Evolutionary conservation across 2,888 invertebrate genomes (phyloP).

Genomic region (Odontocolon sp.): DNA sequence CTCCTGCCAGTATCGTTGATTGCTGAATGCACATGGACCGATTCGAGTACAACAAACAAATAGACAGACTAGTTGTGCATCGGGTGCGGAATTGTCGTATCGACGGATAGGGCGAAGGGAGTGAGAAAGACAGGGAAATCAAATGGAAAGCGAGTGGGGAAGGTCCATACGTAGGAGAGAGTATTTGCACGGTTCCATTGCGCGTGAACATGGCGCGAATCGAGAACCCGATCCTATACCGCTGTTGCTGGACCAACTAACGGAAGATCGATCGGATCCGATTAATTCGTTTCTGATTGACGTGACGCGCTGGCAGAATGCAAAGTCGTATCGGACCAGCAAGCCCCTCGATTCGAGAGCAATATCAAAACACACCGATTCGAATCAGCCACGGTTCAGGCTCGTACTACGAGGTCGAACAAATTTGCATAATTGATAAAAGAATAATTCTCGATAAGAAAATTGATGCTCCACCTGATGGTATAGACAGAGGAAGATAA

Average conservation of each 20-base stretch:
- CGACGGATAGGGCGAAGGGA: neutral
- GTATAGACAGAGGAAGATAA: neutral
- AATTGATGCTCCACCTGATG: constrained; percentile 1
- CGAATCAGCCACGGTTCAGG: neutral
- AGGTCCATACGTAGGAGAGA: constrained; percentile 9
- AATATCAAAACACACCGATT: constrained; percentile 39
- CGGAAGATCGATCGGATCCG: constrained; percentile 53
- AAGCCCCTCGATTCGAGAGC: constrained; percentile 10
- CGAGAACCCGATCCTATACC: constrained; percentile 28
- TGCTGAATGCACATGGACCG: constrained; percentile 26
- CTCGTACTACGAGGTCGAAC: neutral
- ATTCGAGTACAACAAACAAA: constrained; percentile 51
- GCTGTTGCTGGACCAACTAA: neutral
- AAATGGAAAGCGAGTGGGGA: constrained; percentile 40
- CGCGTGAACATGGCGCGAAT: constrained; percentile 51
- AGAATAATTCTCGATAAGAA: constrained; percentile 41
- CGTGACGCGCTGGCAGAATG: constrained; percentile 48
- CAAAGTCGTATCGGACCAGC: constrained; percentile 40
- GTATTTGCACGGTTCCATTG: constrained; percentile 52
- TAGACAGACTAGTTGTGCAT: constrained; percentile 22
- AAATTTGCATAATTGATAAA: constrained; percentile 45
- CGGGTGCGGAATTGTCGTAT: constrained; percentile 40
- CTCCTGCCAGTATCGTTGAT: neutral
- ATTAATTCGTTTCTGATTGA: constrained; percentile 59
- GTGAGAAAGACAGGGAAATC: constrained; percentile 4